These are phyloP conservation scores for Peromyscus maniculatus DNA, from an alignment of 2,113 vertebrate genomes.

Conservation along the genomic window DNA sequence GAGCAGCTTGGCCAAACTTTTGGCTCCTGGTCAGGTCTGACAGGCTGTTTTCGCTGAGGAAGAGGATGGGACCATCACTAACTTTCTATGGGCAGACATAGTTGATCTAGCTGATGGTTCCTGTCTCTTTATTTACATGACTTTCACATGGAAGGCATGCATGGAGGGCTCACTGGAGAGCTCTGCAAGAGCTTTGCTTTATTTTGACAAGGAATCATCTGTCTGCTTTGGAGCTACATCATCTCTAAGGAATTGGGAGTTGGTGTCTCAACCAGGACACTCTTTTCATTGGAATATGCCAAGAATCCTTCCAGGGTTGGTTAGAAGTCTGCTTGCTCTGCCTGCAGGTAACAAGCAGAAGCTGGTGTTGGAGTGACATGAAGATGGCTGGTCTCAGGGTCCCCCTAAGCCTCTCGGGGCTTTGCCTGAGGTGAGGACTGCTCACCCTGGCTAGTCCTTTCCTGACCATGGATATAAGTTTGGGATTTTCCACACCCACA, in stretches of 20 bases:
- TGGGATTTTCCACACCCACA: background rate
- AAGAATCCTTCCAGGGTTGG: background rate
- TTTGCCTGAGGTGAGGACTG: background rate
- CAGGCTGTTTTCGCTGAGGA: background rate
- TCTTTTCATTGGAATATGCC: background rate
- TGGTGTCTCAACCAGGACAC: background rate
- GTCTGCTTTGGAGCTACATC: background rate
- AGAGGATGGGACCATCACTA: background rate
- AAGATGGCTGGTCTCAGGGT: background rate
- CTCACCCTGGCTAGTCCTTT: background rate
- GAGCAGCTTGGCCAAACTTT: background rate
- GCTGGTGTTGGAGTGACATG: too few species aligned
- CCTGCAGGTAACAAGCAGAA: background rate
- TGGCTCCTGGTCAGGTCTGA: background rate
- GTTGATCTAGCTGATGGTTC: background rate
- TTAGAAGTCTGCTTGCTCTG: background rate
- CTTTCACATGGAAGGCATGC: background rate
- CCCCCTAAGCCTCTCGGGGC: background rate
- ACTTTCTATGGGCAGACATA: background rate
- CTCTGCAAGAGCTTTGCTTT: background rate
- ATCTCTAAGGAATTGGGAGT: slow-evolving; percentile 22
- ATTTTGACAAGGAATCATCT: background rate
- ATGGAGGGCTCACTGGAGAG: background rate
- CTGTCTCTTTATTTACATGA: background rate
- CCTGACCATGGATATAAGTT: background rate